Evolutionary conservation across 2,888 invertebrate genomes (phyloP).

Genomic region (Caenorhabditis wallacei): DNA sequence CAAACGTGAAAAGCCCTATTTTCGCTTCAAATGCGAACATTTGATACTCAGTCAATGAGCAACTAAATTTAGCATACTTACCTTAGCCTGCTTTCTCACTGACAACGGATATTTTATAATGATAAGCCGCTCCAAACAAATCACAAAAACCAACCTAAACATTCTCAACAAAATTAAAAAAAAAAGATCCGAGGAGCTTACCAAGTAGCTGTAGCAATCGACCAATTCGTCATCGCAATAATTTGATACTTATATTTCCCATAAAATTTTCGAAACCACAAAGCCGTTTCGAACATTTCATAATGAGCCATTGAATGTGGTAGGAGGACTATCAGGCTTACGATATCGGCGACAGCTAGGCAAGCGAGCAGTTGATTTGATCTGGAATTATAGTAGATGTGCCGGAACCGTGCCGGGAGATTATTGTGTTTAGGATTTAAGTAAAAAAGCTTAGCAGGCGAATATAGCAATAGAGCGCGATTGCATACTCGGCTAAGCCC

Average conservation of each 20-base stretch:
- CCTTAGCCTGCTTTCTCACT: slow-evolving; percentile 62
- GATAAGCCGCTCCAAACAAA: slow-evolving; percentile 79
- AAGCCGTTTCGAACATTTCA: slow-evolving; percentile 73
- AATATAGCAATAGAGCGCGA: no score
- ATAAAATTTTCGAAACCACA: slow-evolving; percentile 79
- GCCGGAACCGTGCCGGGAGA: neutral
- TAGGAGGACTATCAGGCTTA: slow-evolving; percentile 79
- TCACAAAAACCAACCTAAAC: slow-evolving; percentile 79
- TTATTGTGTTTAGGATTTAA: no score
- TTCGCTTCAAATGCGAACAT: no score
- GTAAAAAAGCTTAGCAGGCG: no score
- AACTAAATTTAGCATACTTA: no score
- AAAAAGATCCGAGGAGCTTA: slow-evolving; percentile 24
- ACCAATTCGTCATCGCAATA: slow-evolving; percentile 80
- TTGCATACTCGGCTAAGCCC: no score
- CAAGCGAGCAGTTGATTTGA: slow-evolving; percentile 80
- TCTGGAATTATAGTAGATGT: slow-evolving; percentile 51
- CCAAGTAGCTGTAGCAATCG: slow-evolving; percentile 81
- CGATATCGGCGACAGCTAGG: slow-evolving; percentile 80
- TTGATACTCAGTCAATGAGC: no score
- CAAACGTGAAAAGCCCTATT: no score
- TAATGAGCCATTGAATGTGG: slow-evolving; percentile 82
- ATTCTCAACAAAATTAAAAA: neutral
- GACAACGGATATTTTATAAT: slow-evolving; percentile 80
- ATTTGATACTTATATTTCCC: slow-evolving; percentile 78